Evolutionary conservation across 2,113 vertebrate genomes (phyloP), one percentile per base, ranked within the genome.

Genomic region (Cygnus buccinator): DNA sequence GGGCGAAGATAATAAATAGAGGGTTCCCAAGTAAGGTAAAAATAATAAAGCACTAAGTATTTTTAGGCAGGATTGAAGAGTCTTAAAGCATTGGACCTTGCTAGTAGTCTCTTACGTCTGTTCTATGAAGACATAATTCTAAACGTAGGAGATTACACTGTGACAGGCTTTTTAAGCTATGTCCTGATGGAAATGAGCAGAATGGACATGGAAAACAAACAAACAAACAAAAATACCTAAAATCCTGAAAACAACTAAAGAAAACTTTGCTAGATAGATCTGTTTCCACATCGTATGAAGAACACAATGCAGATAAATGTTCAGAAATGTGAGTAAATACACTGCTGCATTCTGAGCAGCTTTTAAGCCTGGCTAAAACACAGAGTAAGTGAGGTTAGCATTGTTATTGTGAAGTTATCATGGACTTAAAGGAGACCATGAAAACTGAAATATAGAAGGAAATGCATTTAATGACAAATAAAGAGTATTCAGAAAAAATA

Each of bases 271-370:
- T 44, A 28, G 41, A 68, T 70, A 81, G 20, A 33, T 87, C 39
- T 65, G 1, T 74, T 77, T 84, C 57, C n/a, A 50, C 37, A 41
- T 15, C 2, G 2, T 31, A 20, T 13, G 26, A 90, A 74, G 20
- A 75, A 25, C 68, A 46, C n/a, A 59, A 25, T 0, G 0, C 33
- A 66, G 10, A 25, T 65, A 11, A 62, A 37, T 50, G 17, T 46
- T 89, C n/a, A 57, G 39, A 75, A 81, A 39, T 1, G 1, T 43
- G n/a, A 46, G 2, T 66, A 59, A 58, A 75, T 44, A 37, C 5
- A 28, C 1, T 1, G 61, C 22, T 77, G 13, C n/a, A 11, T 59
- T 77, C 73, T 9, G 7, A 91, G 57, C 31, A 67, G 5, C 74
- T 43, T 39, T 31, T 10, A 63, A 62, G 37, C 35, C 41, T 75